These are phyloP conservation scores for Austrofundulus limnaeus DNA, from an alignment of 2,113 vertebrate genomes.

Conservation along the genomic window DNA sequence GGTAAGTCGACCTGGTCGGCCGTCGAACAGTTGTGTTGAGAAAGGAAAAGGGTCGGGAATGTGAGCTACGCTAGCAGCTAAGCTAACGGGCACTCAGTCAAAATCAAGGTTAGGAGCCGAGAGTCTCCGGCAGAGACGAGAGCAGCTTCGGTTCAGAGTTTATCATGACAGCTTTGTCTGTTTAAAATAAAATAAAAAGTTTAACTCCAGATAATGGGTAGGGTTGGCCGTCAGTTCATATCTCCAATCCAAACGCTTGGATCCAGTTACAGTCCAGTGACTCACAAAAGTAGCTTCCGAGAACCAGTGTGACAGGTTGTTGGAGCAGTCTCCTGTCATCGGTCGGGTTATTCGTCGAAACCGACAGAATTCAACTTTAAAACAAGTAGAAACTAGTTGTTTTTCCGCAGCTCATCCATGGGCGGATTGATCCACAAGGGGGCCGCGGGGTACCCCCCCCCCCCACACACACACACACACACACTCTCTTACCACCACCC, in stretches of 20 bases:
- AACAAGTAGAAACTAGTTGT: slow-evolving; percentile 2
- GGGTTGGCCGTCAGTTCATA: neutral
- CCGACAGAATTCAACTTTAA: neutral
- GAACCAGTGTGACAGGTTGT: slow-evolving; percentile 73
- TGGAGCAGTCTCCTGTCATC: slow-evolving; percentile 13
- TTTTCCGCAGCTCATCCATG: slow-evolving; percentile 18
- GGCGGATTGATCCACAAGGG: slow-evolving; percentile 63
- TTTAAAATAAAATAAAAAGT: too few species aligned
- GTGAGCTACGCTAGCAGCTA: slow-evolving; percentile 67
- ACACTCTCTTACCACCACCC: neutral
- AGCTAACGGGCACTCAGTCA: slow-evolving; percentile 44
- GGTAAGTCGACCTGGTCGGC: slow-evolving; percentile 55
- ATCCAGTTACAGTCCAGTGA: slow-evolving; percentile 29
- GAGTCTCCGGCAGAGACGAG: neutral
- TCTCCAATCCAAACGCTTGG: neutral
- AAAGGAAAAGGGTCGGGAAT: slow-evolving; percentile 48
- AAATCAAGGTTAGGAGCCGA: slow-evolving; percentile 60
- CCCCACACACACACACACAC: too few species aligned
- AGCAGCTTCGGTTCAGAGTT: neutral
- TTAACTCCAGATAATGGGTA: neutral
- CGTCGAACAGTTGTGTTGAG: slow-evolving; percentile 44
- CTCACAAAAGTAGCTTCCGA: slow-evolving; percentile 39
- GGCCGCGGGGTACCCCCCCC: slow-evolving; percentile 44
- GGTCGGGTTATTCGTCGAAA: neutral
- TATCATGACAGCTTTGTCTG: too few species aligned